Base-by-base conservation (phyloP, 1,140 invertebrate species). In the Zeugodacus cucurbitae region DNA sequence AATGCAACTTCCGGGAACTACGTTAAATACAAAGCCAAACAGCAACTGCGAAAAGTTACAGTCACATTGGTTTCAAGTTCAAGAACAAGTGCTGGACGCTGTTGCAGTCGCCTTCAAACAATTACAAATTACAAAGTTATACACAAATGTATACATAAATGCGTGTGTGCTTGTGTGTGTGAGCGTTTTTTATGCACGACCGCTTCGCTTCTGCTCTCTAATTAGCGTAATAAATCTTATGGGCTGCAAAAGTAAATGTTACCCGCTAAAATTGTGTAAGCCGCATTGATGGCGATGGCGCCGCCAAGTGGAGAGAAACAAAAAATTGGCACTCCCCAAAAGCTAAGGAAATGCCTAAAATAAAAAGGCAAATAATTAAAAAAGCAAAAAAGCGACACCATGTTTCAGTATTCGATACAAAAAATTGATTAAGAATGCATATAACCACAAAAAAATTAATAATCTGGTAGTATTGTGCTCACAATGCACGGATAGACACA, bases 161-260 rank as follows among this genome's bases (percentile, higher is more conserved):
- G 41, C n/a, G 34, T 29, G 2, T 8, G 74, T 48, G 10, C 26
- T 37, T 78, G 22, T 78, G 41, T 3, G n/a, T 48, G 41, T 29
- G 44, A 7, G 7, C 41, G 32, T 48, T 22, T 74, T 54, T 67
- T 48, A 34, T 87, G 11, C 59, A 20, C 32, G 7, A 54, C 41
- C 17, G n/a, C n/a, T 48, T 29, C n/a, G 74, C 44, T 22, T 26
- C 22, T 48, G 41, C 74, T 82, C 74, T 92, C 90, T 92, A 93
- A 93, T 93, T 93, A 92, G 92, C 89, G 89, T 92, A 90, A 93
- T 93, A 92, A 93, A 92, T 93, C 92, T 91, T 86, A 17, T 62
- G 67, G 86, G 62, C 37, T 88, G 58, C 64, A 88, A 89, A 90
- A 89, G 90, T 89, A 89, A 89, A 89, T 58, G 88, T 37, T 11